Evolutionary conservation across 2,888 invertebrate genomes (phyloP).

Genomic region (Habrosyne pyritoides): DNA sequence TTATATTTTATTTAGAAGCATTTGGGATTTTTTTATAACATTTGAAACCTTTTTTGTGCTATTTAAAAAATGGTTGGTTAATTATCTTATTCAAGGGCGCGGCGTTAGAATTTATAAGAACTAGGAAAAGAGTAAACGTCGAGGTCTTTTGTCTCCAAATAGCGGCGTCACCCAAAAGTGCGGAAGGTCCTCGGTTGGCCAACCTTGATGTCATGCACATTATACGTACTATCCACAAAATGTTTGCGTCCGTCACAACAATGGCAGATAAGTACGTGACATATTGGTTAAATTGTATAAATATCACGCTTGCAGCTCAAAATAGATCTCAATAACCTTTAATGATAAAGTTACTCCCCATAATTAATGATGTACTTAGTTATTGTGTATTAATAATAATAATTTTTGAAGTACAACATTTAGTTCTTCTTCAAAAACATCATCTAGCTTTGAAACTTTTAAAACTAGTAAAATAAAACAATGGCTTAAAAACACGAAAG

Average conservation of each 20-base stretch:
- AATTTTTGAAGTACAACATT: too few relatives aligned
- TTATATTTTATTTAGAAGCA: neutral
- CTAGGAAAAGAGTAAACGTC: slow-evolving; percentile 69
- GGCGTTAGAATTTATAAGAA: slow-evolving; percentile 68
- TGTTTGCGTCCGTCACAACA: neutral
- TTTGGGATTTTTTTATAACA: slow-evolving; percentile 20
- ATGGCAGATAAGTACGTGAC: neutral
- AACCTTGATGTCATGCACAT: slow-evolving; percentile 46
- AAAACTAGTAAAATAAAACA: neutral
- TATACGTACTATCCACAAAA: slow-evolving; percentile 32
- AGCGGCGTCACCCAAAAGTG: slow-evolving; percentile 57
- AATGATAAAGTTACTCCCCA: too few relatives aligned
- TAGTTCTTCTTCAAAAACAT: neutral
- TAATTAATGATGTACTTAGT: too few relatives aligned
- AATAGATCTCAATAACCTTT: too few relatives aligned
- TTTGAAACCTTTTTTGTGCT: slow-evolving; percentile 6
- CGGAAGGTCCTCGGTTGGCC: slow-evolving; percentile 63
- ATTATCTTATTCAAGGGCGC: slow-evolving; percentile 65
- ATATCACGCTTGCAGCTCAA: too few relatives aligned
- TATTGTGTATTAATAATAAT: too few relatives aligned
- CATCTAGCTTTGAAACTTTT: neutral
- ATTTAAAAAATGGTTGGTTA: slow-evolving; percentile 35
- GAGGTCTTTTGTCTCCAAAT: slow-evolving; percentile 69
- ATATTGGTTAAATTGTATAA: too few relatives aligned
- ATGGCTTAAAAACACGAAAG: neutral